These are phyloP conservation scores for Tympanoctomys barrerae DNA, from an alignment of 2,797 vertebrate genomes.

Conservation along the genomic window DNA sequence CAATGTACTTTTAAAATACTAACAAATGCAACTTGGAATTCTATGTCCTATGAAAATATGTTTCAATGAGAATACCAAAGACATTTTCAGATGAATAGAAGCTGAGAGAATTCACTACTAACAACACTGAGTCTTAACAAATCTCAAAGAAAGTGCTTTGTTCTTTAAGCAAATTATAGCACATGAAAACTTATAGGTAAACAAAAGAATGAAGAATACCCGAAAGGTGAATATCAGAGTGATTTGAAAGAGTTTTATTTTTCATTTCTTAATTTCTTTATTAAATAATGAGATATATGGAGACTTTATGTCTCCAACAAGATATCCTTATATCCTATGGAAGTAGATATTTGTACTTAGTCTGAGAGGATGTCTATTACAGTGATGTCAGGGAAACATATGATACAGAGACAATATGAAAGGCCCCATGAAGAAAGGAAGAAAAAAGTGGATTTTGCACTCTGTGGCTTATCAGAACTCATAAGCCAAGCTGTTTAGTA, in stretches of 20 bases:
- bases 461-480: background rate
- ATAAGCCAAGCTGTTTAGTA: background rate
- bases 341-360: background rate
- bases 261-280: background rate
- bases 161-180: background rate
- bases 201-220: background rate
- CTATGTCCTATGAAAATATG: constrained; percentile 1
- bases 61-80: background rate
- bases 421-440: too few relatives aligned
- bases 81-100: constrained; percentile 20
- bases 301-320: background rate
- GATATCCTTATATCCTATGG: background rate
- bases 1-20: background rate
- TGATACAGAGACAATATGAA: background rate
- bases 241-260: background rate
- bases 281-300: background rate
- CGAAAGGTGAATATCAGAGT: background rate
- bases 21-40: background rate
- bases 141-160: background rate
- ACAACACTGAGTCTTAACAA: background rate
- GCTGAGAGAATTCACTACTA: background rate
- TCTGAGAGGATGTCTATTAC: background rate
- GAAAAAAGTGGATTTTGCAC: background rate
- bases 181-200: background rate
- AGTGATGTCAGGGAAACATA: background rate